Percentiles rank a stretch among this genome's conserved stretches.
Evolutionary conservation across 2,888 invertebrate species (phyloP).

Genomic region (Baronia brevicornis): DNA sequence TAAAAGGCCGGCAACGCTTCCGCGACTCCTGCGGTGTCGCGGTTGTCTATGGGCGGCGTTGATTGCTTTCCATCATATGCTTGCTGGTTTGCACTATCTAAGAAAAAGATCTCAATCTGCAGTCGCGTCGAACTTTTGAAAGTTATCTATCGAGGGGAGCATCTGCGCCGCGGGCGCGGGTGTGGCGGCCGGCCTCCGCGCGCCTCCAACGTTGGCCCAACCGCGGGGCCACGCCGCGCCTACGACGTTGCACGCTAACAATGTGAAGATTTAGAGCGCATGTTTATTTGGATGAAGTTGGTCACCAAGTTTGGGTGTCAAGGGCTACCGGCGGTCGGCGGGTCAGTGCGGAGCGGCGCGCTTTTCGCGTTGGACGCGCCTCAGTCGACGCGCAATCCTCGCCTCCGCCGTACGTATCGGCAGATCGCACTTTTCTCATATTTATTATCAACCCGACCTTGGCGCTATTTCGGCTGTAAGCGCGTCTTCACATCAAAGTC

Average conservation of each 20-base stretch:
- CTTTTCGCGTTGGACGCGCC: conserved; percentile 10
- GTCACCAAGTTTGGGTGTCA: conserved; percentile 10
- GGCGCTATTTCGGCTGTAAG: conserved; percentile 47
- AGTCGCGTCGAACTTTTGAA: too few relatives aligned
- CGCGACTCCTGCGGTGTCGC: too few relatives aligned
- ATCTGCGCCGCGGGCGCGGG: conserved; percentile 15
- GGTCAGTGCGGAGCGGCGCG: conserved; percentile 11
- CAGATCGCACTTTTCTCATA: conserved; percentile 9
- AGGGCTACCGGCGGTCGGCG: conserved; percentile 14
- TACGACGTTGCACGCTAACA: too few relatives aligned
- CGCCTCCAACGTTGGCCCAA: conserved; percentile 11
- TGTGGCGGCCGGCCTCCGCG: conserved; percentile 26
- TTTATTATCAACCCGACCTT: conserved; percentile 40
- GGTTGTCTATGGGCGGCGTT: too few relatives aligned
- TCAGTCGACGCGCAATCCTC: conserved; percentile 16
- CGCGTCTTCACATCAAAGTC: conserved; percentile 24
- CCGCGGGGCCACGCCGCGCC: neutral
- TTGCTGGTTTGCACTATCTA: too few relatives aligned
- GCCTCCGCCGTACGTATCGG: conserved; percentile 18
- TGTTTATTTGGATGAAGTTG: neutral
- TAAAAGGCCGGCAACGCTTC: too few relatives aligned
- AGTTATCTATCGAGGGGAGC: too few relatives aligned
- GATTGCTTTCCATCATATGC: too few relatives aligned
- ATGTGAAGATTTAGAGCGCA: neutral
- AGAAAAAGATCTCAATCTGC: too few relatives aligned